These are phyloP conservation scores for Sphaeridia pumilis DNA, from an alignment of 2,888 invertebrate species.

Conservation along the genomic window DNA sequence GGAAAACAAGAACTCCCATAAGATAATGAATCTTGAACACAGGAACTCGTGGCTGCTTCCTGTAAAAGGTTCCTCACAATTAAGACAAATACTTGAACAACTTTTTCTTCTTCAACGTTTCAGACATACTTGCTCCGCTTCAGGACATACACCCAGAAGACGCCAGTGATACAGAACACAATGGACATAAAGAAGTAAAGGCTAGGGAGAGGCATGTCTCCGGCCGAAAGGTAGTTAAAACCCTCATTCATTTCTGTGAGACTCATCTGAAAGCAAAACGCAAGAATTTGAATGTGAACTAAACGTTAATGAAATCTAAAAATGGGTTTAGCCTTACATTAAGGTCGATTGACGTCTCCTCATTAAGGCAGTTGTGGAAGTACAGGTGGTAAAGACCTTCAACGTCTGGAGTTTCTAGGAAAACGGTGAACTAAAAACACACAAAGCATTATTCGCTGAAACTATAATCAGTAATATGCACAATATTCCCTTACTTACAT, in stretches of 20 bases:
- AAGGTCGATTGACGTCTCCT: conserved; percentile 47
- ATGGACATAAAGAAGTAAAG: conserved; percentile 85
- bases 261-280: conserved; percentile 51
- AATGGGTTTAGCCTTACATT: conserved; percentile 56
- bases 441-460: conserved; percentile 14
- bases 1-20: conserved; percentile 84
- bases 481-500: not conserved
- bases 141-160: conserved; percentile 83
- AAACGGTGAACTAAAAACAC: conserved; percentile 59
- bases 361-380: conserved; percentile 77
- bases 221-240: conserved; percentile 81
- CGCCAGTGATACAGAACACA: conserved; percentile 70
- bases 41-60: conserved; percentile 47
- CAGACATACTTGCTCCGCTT: conserved; percentile 56
- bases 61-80: too few species aligned
- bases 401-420: conserved; percentile 59
- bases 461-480: not conserved
- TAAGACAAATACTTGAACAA: not conserved
- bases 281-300: conserved; percentile 9
- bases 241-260: conserved; percentile 70
- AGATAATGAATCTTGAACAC: conserved; percentile 93
- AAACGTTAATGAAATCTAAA: not conserved
- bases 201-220: conserved; percentile 88
- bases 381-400: conserved; percentile 90
- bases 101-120: not conserved